Conservation (phyloP, 2,113 vertebrate genomes). For the Amphiprion percula region DNA sequence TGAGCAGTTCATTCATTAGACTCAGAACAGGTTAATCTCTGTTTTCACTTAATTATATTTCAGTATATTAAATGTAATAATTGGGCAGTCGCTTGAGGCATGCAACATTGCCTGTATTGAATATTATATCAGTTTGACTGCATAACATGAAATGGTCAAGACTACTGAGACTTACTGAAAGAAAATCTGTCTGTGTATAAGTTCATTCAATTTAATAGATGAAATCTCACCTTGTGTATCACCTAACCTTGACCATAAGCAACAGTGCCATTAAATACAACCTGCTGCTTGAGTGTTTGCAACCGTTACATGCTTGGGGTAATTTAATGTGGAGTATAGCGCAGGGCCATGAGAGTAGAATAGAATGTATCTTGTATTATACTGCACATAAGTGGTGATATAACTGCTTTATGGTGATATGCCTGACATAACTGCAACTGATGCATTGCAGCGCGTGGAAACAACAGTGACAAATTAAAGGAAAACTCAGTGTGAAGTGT, state of each 20-base stretch:
- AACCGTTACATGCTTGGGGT: not conserved
- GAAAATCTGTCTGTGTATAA: not conserved
- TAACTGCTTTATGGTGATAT: not conserved
- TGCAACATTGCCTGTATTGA: slow-evolving; percentile 26
- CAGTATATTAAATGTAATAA: slow-evolving; percentile 25
- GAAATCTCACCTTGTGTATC: not conserved
- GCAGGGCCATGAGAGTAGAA: not conserved
- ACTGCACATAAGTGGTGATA: not conserved
- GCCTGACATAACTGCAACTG: not conserved
- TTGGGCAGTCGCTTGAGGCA: slow-evolving; percentile 25
- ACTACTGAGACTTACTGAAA: not conserved
- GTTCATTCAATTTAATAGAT: slow-evolving; percentile 8
- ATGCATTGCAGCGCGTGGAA: not conserved
- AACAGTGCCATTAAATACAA: not conserved
- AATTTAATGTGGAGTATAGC: not conserved
- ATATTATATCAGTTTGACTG: slow-evolving; percentile 25
- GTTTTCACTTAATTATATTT: slow-evolving; percentile 47
- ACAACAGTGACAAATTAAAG: too few relatives aligned
- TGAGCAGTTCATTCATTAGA: slow-evolving; percentile 32
- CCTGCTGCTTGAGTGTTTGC: not conserved
- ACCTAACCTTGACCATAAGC: slow-evolving; percentile 23
- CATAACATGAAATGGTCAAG: slow-evolving; percentile 7
- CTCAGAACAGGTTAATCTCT: slow-evolving; percentile 31
- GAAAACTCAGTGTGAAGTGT: too few relatives aligned
- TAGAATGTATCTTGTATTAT: not conserved